phyloP scores from a whole-genome alignment of 2,888 invertebrate genomes.

The Ariolimax columbianus region DNA sequence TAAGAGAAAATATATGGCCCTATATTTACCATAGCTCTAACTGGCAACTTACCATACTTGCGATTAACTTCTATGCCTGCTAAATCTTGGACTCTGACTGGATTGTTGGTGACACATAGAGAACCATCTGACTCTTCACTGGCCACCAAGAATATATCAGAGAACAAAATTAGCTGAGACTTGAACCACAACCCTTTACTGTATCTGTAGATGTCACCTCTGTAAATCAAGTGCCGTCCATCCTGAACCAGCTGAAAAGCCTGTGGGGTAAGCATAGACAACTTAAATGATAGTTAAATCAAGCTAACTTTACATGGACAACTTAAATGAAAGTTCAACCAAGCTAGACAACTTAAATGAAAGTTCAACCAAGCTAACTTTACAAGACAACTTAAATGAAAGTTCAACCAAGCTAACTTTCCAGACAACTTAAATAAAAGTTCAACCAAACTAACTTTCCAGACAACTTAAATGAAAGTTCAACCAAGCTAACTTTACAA shows the following conservation, averaged over 20 bases:
- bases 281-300: no score
- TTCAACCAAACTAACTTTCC: no score
- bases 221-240: slow-evolving; percentile 74
- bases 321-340: no score
- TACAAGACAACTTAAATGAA: no score
- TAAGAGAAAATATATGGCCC: no score
- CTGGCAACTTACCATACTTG: slow-evolving; percentile 65
- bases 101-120: slow-evolving; percentile 68
- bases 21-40: neutral
- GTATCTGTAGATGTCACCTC: slow-evolving; percentile 70
- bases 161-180: slow-evolving; percentile 70
- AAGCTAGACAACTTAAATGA: no score
- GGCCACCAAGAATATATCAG: slow-evolving; percentile 72
- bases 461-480: no score
- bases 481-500: no score
- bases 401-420: no score
- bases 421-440: no score
- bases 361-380: no score
- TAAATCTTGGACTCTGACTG: slow-evolving; percentile 66
- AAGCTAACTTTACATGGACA: no score
- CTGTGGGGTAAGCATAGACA: slow-evolving; percentile 57
- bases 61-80: slow-evolving; percentile 66
- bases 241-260: slow-evolving; percentile 72
- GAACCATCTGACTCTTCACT: slow-evolving; percentile 64
- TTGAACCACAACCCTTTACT: slow-evolving; percentile 68